These are phyloP conservation scores for Camelus bactrianus DNA, from an alignment of 2,113 vertebrate species.

Conservation along the genomic window DNA sequence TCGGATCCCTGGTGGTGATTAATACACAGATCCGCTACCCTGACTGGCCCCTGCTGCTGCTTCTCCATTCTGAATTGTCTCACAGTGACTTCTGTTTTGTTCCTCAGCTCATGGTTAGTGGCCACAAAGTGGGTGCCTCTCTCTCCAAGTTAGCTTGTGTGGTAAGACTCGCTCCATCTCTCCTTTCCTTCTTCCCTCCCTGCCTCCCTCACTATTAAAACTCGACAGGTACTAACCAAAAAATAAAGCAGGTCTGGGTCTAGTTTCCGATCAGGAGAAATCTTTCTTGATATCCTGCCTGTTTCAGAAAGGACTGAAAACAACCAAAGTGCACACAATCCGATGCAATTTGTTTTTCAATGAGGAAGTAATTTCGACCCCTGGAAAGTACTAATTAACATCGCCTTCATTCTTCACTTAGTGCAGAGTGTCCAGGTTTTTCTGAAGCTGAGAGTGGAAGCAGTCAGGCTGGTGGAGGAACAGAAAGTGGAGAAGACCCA, in stretches of 20 bases:
- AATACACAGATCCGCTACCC: neutral
- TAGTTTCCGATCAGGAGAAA: constrained; percentile 1
- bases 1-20: neutral
- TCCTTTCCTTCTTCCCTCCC: too few species aligned
- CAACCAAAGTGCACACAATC: neutral
- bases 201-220: neutral
- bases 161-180: too few species aligned
- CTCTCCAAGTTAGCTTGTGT: too few species aligned
- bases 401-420: neutral
- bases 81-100: neutral
- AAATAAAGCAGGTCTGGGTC: neutral
- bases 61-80: neutral
- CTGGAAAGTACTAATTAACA: neutral
- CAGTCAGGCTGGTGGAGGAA: neutral
- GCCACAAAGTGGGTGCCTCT: neutral
- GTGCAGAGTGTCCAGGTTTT: neutral
- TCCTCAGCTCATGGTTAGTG: neutral
- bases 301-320: constrained; percentile 35
- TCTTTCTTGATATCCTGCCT: neutral
- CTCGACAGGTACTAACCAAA: neutral
- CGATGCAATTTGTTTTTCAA: constrained; percentile 16
- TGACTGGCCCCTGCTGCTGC: neutral
- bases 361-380: neutral
- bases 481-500: neutral
- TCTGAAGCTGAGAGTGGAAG: neutral